phyloP scores from a whole-genome alignment of 2,888 invertebrate genomes.

The Trilocha varians region DNA sequence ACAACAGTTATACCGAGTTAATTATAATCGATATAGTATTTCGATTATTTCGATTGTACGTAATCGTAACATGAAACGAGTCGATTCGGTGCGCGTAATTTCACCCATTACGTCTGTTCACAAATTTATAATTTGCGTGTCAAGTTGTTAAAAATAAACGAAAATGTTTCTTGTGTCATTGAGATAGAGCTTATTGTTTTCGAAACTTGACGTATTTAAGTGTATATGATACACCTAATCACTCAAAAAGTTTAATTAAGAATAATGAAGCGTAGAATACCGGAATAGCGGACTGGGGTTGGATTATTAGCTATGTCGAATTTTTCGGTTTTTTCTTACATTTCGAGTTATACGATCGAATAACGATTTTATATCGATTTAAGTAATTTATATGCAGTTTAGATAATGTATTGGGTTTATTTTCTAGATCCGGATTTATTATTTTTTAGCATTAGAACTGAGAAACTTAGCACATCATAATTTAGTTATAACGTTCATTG shows the following conservation, averaged over 20 bases:
- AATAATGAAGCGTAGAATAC: conserved; percentile 50
- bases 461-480: no score
- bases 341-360: no score
- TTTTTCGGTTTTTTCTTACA: conserved; percentile 23
- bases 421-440: no score
- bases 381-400: no score
- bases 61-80: conserved; percentile 54
- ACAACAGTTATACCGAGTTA: conserved; percentile 48
- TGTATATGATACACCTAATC: conserved; percentile 43
- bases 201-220: conserved; percentile 20
- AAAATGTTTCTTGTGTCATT: conserved; percentile 34
- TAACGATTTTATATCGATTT: no score
- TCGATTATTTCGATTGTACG: conserved; percentile 31
- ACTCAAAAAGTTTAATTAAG: conserved; percentile 52
- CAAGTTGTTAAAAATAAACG: conserved; percentile 22
- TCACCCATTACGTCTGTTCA: conserved; percentile 49
- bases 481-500: no score
- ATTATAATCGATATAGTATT: conserved; percentile 56
- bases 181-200: conserved; percentile 22
- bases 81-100: conserved; percentile 56
- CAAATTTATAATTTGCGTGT: conserved; percentile 51
- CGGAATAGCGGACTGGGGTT: conserved; percentile 31
- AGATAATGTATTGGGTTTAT: no score
- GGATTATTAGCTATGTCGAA: conserved; percentile 33
- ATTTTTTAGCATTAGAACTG: no score